These are phyloP conservation scores for Dryocosmus kuriphilus DNA, from an alignment of 2,888 invertebrate species.

Conservation along the genomic window DNA sequence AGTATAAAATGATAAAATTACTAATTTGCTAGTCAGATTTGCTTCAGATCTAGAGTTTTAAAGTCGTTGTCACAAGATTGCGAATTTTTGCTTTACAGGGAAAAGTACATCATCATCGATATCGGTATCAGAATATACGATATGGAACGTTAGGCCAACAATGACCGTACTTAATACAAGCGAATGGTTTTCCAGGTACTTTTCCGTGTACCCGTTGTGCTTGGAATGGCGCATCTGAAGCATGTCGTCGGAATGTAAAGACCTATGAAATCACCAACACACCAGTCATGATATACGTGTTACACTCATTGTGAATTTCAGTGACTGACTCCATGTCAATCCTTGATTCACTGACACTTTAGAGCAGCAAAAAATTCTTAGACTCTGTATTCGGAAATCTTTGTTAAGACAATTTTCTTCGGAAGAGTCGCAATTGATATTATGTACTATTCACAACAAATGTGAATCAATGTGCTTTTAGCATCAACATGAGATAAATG, in stretches of 20 bases:
- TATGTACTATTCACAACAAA: no score
- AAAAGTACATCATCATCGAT: background rate
- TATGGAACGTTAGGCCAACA: constrained; percentile 24
- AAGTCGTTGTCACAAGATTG: background rate
- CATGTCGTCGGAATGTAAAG: constrained; percentile 31
- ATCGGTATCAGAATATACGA: constrained; percentile 31
- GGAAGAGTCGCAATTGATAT: no score
- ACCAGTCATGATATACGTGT: background rate
- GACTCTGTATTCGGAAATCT: no score
- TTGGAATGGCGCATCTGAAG: constrained; percentile 21
- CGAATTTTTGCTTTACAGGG: background rate
- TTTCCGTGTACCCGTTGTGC: constrained; percentile 4
- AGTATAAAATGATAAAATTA: no score
- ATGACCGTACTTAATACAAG: constrained; percentile 1
- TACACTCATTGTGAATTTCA: background rate
- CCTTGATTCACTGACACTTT: background rate
- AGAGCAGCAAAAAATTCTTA: no score
- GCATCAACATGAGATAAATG: no score
- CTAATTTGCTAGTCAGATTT: no score
- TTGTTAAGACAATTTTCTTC: no score
- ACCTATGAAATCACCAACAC: constrained; percentile 25
- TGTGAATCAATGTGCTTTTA: no score
- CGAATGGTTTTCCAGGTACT: constrained; percentile 20
- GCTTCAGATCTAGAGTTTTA: no score
- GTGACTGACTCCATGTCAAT: background rate